phyloP scores from a whole-genome alignment of 2,888 invertebrate species.

The Neocrepidodera transversa region DNA sequence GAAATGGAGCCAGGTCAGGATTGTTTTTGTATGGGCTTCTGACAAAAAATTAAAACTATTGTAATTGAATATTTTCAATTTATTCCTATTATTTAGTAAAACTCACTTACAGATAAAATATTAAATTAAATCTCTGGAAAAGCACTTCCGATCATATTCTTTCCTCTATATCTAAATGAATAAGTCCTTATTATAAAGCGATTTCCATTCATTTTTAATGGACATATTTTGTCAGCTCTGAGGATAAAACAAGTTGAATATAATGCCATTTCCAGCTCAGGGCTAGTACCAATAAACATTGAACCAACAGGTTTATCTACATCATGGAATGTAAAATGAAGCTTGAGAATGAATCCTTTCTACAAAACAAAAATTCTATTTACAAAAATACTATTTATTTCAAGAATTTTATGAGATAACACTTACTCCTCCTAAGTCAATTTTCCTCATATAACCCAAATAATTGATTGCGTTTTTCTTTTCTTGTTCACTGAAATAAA shows the following conservation, averaged over 20 bases:
- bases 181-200: constrained; percentile 77
- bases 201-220: constrained; percentile 74
- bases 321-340: constrained; percentile 74
- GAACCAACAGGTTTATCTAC: constrained; percentile 79
- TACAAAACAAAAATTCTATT: constrained; percentile 59
- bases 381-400: constrained; percentile 1
- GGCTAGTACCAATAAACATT: constrained; percentile 85
- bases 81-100: too few relatives aligned
- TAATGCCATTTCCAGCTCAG: constrained; percentile 89
- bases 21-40: too few relatives aligned
- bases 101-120: too few relatives aligned
- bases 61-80: too few relatives aligned
- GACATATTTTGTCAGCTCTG: constrained; percentile 77
- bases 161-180: constrained; percentile 74
- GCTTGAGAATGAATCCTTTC: constrained; percentile 80
- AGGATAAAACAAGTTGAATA: constrained; percentile 87
- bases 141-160: constrained; percentile 81
- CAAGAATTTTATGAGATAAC: too few relatives aligned
- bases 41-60: too few relatives aligned
- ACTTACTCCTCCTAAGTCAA: constrained; percentile 76
- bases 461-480: constrained; percentile 74
- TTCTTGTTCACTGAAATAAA: constrained; percentile 84
- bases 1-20: too few relatives aligned
- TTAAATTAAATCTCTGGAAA: constrained; percentile 75
- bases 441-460: constrained; percentile 77